A percentile compares a stretch with the other conserved stretches of the same genome.
Evolutionary conservation across 2,797 vertebrate species (phyloP).

Genomic region (Chaetodon trifasciatus): DNA sequence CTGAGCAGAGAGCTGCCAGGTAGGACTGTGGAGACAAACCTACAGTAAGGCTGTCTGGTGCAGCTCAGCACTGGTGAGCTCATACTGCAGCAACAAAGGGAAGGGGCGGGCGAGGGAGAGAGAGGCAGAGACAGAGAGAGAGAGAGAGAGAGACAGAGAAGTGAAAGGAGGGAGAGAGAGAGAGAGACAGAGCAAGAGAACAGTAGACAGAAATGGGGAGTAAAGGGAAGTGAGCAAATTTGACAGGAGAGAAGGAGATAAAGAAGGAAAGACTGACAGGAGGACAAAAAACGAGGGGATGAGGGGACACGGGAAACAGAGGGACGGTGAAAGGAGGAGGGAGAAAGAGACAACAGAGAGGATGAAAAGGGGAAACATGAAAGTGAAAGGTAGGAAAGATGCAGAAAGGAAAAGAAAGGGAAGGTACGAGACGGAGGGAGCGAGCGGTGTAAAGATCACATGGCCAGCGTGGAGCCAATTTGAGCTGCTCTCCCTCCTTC

Average conservation of each 20-base stretch:
- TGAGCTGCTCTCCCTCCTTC: conserved; percentile 66
- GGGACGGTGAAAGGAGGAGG: not conserved
- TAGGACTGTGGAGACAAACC: conserved; percentile 49
- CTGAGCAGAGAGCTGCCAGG: conserved; percentile 37
- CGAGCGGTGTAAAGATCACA: conserved; percentile 59
- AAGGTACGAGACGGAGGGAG: conserved; percentile 7
- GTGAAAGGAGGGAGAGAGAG: conserved; percentile 10
- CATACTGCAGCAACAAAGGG: conserved; percentile 75
- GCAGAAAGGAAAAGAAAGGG: conserved; percentile 16
- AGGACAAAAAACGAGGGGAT: conserved; percentile 27
- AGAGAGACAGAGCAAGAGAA: conserved; percentile 28
- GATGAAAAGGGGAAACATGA: conserved; percentile 27
- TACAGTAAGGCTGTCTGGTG: conserved; percentile 53
- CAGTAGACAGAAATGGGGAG: conserved; percentile 17
- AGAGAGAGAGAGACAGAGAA: no score
- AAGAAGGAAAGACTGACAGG: conserved; percentile 24
- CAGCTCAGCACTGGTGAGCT: conserved; percentile 68
- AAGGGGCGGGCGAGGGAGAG: conserved; percentile 43
- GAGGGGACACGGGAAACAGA: conserved; percentile 3
- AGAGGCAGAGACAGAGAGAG: not conserved
- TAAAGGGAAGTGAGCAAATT: conserved; percentile 19
- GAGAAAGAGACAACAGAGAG: not conserved
- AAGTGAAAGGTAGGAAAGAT: conserved; percentile 7
- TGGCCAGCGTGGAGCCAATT: conserved; percentile 71
- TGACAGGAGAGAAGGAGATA: conserved; percentile 28